Conservation (phyloP, 2,113 vertebrate species). For the Plecotus auritus region DNA sequence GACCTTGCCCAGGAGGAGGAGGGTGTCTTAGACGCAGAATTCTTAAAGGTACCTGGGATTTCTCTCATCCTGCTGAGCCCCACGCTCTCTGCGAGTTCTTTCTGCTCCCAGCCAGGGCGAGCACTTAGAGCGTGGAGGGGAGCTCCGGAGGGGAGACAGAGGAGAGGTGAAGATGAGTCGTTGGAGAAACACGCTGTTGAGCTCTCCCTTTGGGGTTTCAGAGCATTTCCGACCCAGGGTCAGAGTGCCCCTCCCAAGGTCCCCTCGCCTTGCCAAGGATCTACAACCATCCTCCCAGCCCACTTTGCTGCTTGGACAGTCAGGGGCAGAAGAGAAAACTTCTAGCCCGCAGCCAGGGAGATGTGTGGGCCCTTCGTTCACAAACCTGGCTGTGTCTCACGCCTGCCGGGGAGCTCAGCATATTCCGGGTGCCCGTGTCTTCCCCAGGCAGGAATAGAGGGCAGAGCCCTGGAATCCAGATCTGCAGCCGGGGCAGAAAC, state of each 20-base stretch:
- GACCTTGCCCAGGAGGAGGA: conserved; percentile 88
- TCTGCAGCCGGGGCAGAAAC: too few species aligned
- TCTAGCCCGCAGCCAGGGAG: neutral
- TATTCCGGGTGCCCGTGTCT: neutral
- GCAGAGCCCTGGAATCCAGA: neutral
- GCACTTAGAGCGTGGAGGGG: neutral
- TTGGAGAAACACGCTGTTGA: neutral
- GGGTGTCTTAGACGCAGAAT: conserved; percentile 84
- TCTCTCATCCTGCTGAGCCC: neutral
- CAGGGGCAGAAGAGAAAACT: neutral
- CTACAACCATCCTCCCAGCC: neutral
- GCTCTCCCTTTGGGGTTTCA: neutral
- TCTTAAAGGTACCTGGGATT: conserved; percentile 86
- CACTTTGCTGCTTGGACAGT: neutral
- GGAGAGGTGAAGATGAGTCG: neutral
- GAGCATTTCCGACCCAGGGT: neutral
- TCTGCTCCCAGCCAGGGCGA: neutral
- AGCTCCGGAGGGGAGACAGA: neutral
- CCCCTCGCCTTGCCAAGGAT: neutral
- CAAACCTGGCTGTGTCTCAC: neutral
- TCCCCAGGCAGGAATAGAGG: neutral
- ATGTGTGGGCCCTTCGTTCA: neutral
- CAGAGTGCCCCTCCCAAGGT: neutral
- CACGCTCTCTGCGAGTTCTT: neutral
- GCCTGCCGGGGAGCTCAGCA: neutral